Evolutionary conservation across 37 sponge, comb jelly and placozoan genomes (phyloP).

Genomic region (Corticium candelabrum): DNA sequence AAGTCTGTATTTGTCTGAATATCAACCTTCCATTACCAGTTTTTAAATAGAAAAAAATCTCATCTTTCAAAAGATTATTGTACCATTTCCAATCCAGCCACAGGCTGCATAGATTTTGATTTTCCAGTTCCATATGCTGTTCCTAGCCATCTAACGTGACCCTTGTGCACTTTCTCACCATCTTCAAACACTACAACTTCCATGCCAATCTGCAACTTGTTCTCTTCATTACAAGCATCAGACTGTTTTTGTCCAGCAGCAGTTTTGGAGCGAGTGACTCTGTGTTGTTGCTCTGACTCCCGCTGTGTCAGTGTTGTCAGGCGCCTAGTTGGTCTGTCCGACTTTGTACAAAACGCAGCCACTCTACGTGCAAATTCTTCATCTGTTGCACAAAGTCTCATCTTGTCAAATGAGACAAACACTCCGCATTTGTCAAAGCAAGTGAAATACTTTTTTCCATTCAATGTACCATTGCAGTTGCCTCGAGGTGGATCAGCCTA

Average conservation of each 20-base stretch:
- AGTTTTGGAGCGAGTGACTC: too few relatives aligned
- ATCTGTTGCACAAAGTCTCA: neutral
- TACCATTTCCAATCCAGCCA: neutral
- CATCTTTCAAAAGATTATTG: neutral
- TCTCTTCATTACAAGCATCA: too few relatives aligned
- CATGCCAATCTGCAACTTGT: too few relatives aligned
- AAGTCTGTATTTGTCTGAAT: too few relatives aligned
- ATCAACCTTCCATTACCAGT: too few relatives aligned
- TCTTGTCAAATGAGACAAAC: constrained; percentile 39
- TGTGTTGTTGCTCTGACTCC: too few relatives aligned
- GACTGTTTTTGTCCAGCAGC: too few relatives aligned
- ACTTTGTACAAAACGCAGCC: too few relatives aligned
- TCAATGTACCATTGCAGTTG: constrained; percentile 25
- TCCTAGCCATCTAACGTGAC: neutral
- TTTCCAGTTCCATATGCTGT: neutral
- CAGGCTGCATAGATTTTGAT: neutral
- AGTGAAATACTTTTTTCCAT: constrained; percentile 22
- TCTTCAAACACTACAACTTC: too few relatives aligned
- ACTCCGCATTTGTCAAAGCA: constrained; percentile 38
- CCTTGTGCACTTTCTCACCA: neutral
- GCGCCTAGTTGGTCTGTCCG: too few relatives aligned
- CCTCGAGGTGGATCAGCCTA: constrained; percentile 24
- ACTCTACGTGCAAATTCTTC: neutral
- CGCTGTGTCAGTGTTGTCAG: too few relatives aligned
- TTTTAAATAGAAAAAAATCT: neutral